phyloP scores from a whole-genome alignment of 2,113 vertebrate genomes.

The Aegotheles bennettii region DNA sequence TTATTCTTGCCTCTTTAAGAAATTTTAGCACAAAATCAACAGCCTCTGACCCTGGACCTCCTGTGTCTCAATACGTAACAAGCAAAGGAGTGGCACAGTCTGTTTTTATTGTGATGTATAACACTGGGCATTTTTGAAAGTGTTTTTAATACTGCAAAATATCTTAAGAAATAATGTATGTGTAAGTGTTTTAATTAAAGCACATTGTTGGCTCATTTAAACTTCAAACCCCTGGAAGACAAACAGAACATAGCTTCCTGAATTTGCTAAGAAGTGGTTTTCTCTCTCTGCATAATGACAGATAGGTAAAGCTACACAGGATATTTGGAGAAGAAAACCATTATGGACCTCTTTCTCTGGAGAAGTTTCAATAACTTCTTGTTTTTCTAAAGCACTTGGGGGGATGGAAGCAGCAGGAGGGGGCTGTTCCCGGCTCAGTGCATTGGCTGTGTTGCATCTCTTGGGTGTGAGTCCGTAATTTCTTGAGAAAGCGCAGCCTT shows the following conservation, averaged over 20 bases:
- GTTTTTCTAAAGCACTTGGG: not conserved
- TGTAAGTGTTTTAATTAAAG: not conserved
- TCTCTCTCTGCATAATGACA: not conserved
- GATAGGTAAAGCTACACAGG: not conserved
- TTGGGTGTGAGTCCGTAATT: not conserved
- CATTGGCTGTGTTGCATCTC: not conserved
- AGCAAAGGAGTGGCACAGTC: not conserved
- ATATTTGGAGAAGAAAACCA: not conserved
- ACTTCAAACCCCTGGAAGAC: not conserved
- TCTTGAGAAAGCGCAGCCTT: not conserved
- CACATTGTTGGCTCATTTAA: not conserved
- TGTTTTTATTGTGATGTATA: not conserved
- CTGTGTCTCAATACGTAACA: not conserved
- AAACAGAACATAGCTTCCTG: not conserved
- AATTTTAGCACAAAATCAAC: not conserved
- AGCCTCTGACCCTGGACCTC: not conserved
- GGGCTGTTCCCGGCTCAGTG: not conserved
- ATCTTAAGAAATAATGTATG: not conserved
- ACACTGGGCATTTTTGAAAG: not conserved
- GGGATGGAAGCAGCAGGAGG: not conserved
- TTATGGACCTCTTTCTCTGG: not conserved
- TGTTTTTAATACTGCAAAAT: not conserved
- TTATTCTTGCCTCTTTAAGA: not conserved
- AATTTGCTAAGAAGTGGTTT: not conserved
- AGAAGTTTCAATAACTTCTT: not conserved